These are phyloP conservation scores for Lepidurus apus DNA, from an alignment of 1,140 invertebrate species.

Conservation along the genomic window DNA sequence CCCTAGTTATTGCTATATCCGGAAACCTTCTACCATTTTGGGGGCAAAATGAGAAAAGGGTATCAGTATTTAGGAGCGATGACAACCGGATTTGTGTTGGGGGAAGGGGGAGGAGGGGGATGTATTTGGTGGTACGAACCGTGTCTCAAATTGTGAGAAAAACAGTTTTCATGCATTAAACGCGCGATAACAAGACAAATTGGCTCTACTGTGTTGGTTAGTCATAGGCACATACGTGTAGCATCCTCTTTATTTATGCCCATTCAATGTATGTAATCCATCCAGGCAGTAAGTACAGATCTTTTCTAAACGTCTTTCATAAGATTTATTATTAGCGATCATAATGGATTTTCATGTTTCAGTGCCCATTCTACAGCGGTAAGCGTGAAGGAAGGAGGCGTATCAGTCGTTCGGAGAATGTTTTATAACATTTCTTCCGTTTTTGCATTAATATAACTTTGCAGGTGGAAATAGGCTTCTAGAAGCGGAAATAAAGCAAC, in stretches of 20 bases:
- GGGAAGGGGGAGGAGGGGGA: background rate
- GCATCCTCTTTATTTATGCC: conserved; percentile 21
- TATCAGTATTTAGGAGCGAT: conserved; percentile 16
- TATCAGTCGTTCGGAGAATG: no score
- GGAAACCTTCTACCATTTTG: conserved; percentile 14
- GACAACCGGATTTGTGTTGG: background rate
- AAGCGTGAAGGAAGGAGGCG: no score
- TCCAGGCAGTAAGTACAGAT: conserved; percentile 21
- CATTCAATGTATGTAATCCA: conserved; percentile 18
- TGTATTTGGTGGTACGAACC: background rate
- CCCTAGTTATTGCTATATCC: background rate
- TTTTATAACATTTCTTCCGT: no score
- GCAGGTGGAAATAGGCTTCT: no score
- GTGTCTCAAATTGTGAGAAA: conserved; percentile 19
- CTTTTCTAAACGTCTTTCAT: conserved; percentile 19
- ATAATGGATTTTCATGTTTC: no score
- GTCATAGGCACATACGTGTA: conserved; percentile 21
- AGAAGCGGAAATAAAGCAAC: no score
- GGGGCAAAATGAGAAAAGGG: conserved; percentile 5
- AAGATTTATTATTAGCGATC: background rate
- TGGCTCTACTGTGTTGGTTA: conserved; percentile 21
- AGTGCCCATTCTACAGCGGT: no score
- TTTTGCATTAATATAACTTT: no score
- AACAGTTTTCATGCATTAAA: background rate
- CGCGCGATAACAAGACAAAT: conserved; percentile 2